These are phyloP conservation scores for Holothuria glaberrima DNA, from an alignment of 35 echinoderm and acorn worm genomes.

Conservation along the genomic window DNA sequence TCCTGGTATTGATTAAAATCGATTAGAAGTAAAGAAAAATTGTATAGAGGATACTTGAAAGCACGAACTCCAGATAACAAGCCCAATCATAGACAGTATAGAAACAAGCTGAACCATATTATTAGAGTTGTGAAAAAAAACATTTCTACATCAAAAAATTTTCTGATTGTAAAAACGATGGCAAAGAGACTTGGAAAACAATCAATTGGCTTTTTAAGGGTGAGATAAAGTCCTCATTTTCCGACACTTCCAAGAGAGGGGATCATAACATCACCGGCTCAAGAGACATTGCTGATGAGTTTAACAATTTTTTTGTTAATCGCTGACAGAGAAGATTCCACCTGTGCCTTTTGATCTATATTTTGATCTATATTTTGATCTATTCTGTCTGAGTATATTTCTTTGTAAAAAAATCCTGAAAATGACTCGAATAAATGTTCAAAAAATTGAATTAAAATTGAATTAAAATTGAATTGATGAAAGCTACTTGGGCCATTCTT, in stretches of 20 bases:
- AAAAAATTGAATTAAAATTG: too few species aligned
- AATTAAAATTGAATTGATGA: too few species aligned
- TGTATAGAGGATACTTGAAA: background rate
- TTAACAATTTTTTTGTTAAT: background rate
- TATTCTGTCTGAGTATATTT: too few species aligned
- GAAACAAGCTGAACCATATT: background rate
- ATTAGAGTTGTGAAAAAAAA: slow-evolving; percentile 10
- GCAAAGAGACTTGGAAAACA: slow-evolving; percentile 1
- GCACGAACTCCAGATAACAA: background rate
- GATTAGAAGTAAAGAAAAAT: background rate
- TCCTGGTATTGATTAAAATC: background rate
- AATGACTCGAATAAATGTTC: too few species aligned
- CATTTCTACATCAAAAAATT: background rate
- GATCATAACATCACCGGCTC: background rate
- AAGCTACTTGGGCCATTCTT: too few species aligned
- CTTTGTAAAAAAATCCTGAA: too few species aligned
- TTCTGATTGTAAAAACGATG: background rate
- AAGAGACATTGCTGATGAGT: background rate
- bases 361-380: too few species aligned
- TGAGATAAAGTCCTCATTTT: background rate
- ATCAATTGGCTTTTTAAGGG: background rate
- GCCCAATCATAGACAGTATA: background rate
- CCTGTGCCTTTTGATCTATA: background rate
- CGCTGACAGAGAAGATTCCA: background rate
- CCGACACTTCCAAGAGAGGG: background rate